Evolutionary conservation across 2,888 invertebrate species (phyloP), one percentile per base, ranked within the genome.

Genomic region (Harpagoxenus sublaevis): DNA sequence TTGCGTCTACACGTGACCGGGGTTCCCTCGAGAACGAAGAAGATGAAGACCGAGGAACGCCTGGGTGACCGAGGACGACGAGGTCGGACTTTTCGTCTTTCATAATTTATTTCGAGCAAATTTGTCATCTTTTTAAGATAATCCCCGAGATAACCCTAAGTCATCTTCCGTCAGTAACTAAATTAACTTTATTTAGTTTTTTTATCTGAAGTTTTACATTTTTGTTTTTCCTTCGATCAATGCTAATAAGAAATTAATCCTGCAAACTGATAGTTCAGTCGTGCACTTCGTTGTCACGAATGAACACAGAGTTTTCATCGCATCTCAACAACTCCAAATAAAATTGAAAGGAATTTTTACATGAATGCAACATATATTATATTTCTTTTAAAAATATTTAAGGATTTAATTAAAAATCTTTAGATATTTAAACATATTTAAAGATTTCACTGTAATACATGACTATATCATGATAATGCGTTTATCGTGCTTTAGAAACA

Each of bases 1-100:
- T 89, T 88, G 83, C 79, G 77, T 79, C 73, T 79, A 77, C 78
- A 82, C 86, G 83, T 89, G 87, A 89, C 84, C 60, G 5, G 79
- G 28, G 55, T 89, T 66, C 77, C 35, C 68, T 63, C 28, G 51
- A 45, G 53, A 28, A 55, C 23, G 28, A 70, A 8, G 70, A 15
- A 9, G 39, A 66, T 66, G 23, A 45, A 74, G 53, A 57, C n/a
- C 23, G 10, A 73, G 31, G 60, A 28, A 71, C 42, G 51, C 51
- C 31, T 66, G 66, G 35, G 35, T 39, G 84, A 51, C 63, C 57
- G 48, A 71, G 35, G 48, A 71, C 57, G 39, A 48, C 12, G 6
- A 42, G 5, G 4, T 66, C 15, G 48, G 15, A 18, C 12, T 48
- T 6, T 23, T 60, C 71, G 18, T 39, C 48, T 10, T 66, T 66